These are phyloP conservation scores for Macrocentrus cingulum DNA, from an alignment of 1,140 invertebrate species.

Conservation along the genomic window DNA sequence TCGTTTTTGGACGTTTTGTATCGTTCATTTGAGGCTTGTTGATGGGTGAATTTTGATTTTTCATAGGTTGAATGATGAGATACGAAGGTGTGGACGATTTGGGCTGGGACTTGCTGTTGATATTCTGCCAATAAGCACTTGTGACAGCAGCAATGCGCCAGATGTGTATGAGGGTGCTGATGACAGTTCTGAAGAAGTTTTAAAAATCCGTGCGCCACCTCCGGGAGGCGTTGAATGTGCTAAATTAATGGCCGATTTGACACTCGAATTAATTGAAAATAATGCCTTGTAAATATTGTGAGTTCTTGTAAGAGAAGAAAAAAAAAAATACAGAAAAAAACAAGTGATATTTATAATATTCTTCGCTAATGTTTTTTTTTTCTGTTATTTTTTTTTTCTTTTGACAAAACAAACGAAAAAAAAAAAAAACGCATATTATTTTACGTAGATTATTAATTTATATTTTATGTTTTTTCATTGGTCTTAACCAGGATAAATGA, in stretches of 20 bases:
- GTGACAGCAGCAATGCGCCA: slow-evolving; percentile 69
- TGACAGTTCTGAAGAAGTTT: slow-evolving; percentile 33
- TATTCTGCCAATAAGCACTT: slow-evolving; percentile 72
- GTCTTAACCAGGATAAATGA: slow-evolving; percentile 8
- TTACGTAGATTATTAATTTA: slow-evolving; percentile 6
- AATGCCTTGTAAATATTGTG: slow-evolving; percentile 40
- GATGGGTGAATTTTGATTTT: slow-evolving; percentile 1
- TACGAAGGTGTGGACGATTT: slow-evolving; percentile 66
- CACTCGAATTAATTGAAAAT: slow-evolving; percentile 51
- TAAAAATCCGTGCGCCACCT: slow-evolving; percentile 38
- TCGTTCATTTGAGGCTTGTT: too few species aligned
- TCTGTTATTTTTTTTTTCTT: slow-evolving; percentile 7
- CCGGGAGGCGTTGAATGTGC: slow-evolving; percentile 49
- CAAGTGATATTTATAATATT: background rate
- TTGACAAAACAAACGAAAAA: background rate
- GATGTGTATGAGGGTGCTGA: slow-evolving; percentile 66
- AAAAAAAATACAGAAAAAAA: background rate
- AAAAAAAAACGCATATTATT: too few species aligned
- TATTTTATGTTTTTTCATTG: slow-evolving; percentile 1
- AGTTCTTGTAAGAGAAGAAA: slow-evolving; percentile 5
- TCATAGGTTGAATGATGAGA: slow-evolving; percentile 64
- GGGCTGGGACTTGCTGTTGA: slow-evolving; percentile 70
- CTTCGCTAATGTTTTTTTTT: background rate
- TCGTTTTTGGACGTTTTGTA: slow-evolving; percentile 7
- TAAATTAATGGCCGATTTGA: slow-evolving; percentile 54